Conservation (phyloP, 2,888 invertebrate genomes). For the Linnaemya vulpina region DNA sequence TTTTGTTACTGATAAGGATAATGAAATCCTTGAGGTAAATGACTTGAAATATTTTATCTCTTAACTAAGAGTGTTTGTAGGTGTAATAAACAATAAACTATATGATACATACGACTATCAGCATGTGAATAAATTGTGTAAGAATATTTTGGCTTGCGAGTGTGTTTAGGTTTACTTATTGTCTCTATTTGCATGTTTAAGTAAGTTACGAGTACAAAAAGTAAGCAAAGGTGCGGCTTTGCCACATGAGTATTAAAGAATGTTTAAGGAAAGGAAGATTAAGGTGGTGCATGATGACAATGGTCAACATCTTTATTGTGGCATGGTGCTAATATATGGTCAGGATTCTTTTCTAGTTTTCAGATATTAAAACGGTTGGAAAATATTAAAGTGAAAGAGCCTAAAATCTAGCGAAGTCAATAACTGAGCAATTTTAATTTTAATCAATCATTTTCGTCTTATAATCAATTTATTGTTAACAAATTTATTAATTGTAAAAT, state of each 20-base stretch:
- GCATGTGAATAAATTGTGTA: conserved; percentile 22
- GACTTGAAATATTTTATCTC: conserved; percentile 77
- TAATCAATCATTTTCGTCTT: too few relatives aligned
- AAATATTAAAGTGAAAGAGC: not conserved
- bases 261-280: conserved; percentile 46
- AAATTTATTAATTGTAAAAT: too few relatives aligned
- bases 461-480: too few relatives aligned
- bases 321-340: not conserved
- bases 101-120: conserved; percentile 30
- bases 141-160: not conserved
- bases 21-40: conserved; percentile 80
- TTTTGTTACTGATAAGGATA: conserved; percentile 78
- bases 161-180: conserved; percentile 36
- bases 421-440: too few relatives aligned
- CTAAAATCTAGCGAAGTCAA: too few relatives aligned
- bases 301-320: conserved; percentile 21
- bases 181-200: conserved; percentile 63
- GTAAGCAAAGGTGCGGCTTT: conserved; percentile 78
- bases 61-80: conserved; percentile 64
- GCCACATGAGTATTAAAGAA: conserved; percentile 27
- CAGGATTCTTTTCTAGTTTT: not conserved
- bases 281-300: conserved; percentile 43
- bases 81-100: conserved; percentile 65
- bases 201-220: conserved; percentile 53
- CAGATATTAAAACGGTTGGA: not conserved